Percentiles rank a stretch among this genome's conserved stretches.
phyloP scores from a whole-genome alignment of 2,113 vertebrate genomes.

The Oryzias curvinotus region DNA sequence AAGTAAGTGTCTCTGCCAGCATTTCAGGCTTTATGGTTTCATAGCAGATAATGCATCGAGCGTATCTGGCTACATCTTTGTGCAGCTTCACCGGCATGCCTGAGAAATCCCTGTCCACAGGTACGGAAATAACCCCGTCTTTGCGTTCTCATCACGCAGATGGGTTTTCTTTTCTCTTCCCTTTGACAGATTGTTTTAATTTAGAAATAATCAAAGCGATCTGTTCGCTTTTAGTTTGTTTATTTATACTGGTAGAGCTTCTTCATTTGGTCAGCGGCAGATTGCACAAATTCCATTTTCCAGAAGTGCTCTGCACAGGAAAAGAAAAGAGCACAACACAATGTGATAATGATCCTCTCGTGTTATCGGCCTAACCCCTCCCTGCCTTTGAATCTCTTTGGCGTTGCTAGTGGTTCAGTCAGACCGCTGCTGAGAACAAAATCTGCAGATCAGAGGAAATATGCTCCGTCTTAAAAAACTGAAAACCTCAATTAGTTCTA shows the following conservation, averaged over 20 bases:
- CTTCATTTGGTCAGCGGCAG: conserved; percentile 48
- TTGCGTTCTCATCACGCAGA: conserved; percentile 33
- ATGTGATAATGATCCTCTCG: conserved; percentile 52
- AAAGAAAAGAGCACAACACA: conserved; percentile 55
- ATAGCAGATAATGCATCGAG: conserved; percentile 40
- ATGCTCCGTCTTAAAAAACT: neutral
- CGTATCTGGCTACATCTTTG: conserved; percentile 31
- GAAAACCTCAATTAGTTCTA: too few relatives aligned
- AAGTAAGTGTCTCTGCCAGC: conserved; percentile 21
- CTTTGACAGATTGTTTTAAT: conserved; percentile 76
- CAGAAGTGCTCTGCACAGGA: conserved; percentile 32
- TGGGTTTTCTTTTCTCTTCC: conserved; percentile 12
- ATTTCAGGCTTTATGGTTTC: neutral
- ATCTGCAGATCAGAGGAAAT: neutral
- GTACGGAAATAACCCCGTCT: conserved; percentile 54
- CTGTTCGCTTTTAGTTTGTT: conserved; percentile 64
- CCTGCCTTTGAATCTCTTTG: conserved; percentile 35
- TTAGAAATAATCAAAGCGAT: conserved; percentile 62
- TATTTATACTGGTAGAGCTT: conserved; percentile 56
- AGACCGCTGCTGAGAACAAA: conserved; percentile 2
- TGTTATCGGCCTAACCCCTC: conserved; percentile 30
- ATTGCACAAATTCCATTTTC: conserved; percentile 64
- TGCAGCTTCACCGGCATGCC: conserved; percentile 23
- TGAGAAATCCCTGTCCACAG: conserved; percentile 44
- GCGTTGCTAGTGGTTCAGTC: conserved; percentile 31